A percentile compares a stretch with the other conserved stretches of the same genome.
Conservation (phyloP, 2,888 invertebrate species). For the Noctua comes region DNA sequence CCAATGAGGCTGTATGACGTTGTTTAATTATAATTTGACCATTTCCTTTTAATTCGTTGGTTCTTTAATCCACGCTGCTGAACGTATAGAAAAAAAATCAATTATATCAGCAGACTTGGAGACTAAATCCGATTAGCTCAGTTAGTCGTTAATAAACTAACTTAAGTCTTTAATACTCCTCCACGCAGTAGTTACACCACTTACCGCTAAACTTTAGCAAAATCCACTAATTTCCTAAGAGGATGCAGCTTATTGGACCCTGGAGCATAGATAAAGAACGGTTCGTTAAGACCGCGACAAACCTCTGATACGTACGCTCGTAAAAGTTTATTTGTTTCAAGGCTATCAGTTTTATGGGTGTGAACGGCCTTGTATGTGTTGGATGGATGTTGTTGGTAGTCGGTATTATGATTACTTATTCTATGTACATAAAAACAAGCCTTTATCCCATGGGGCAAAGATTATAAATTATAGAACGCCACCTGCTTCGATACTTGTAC, state of each 20-base stretch:
- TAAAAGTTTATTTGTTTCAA: slow-evolving; percentile 62
- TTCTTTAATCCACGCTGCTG: too few relatives aligned
- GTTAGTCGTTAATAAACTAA: slow-evolving; percentile 21
- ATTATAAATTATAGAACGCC: neutral
- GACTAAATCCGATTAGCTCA: slow-evolving; percentile 2
- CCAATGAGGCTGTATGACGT: neutral
- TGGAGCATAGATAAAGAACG: slow-evolving; percentile 38
- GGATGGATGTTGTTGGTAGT: slow-evolving; percentile 3
- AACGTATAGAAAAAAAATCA: too few relatives aligned
- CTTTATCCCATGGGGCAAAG: neutral
- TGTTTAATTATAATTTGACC: neutral
- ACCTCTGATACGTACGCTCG: slow-evolving; percentile 50
- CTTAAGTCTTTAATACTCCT: slow-evolving; percentile 23
- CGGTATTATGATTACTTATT: neutral
- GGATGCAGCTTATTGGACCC: slow-evolving; percentile 52
- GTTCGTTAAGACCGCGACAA: slow-evolving; percentile 39
- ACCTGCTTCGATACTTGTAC: neutral
- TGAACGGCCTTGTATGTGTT: slow-evolving; percentile 45
- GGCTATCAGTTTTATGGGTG: slow-evolving; percentile 58
- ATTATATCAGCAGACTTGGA: neutral
- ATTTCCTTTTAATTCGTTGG: neutral
- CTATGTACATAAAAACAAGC: neutral
- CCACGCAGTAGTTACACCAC: slow-evolving; percentile 35
- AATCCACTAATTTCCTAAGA: slow-evolving; percentile 56
- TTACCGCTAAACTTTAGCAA: slow-evolving; percentile 37